Base-by-base conservation (phyloP, 2,113 vertebrate species). In the Aphyosemion australe region DNA sequence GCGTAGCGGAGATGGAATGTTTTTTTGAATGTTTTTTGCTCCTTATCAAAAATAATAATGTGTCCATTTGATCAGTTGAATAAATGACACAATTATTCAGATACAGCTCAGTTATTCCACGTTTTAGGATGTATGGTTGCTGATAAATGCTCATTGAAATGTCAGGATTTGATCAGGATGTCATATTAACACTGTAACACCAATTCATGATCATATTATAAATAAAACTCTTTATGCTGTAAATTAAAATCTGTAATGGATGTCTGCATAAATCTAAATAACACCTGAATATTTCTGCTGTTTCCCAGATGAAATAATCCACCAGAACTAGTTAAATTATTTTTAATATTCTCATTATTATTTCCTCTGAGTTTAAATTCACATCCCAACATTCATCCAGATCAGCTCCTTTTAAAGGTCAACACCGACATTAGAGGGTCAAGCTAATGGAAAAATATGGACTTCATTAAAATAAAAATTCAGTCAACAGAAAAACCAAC, bases 301-400 rank as follows among this genome's bases (percentile, higher is more conserved):
- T 26, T 37, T 21, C 46, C 16, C n/a, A 19, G 19, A 20, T 37
- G 6, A 55, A 69, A 1, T 11, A n/a, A 62, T 6, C 73, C 65
- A 58, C 39, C 51, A 58, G 54, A 78, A 37, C 12, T 7, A 13
- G n/a, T 66, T 80, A 82, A 77, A 80, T 72, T 45, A 70, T 69
- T 70, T 90, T 90, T 88, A 88, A 84, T 87, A 62, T 42, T 88
- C 82, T 90, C 78, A 87, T 85, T 80, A 89, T 5, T 32, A 37
- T 48, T 87, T 86, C 68, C 76, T 58, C 63, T 74, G 69, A 82
- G 63, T 78, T 47, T 66, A 64, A 52, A 42, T 55, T 77, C 82
- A 87, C 78, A 86, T 77, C 80, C 83, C 76, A 86, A 83, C 81
- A 88, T 69, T 73, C 79, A 84, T 59, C 82, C 82, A 61, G 60